Percentiles rank a stretch among this genome's conserved stretches.
These are phyloP conservation scores for Oreochromis mossambicus DNA, from an alignment of 2,797 vertebrate genomes.

Conservation along the genomic window DNA sequence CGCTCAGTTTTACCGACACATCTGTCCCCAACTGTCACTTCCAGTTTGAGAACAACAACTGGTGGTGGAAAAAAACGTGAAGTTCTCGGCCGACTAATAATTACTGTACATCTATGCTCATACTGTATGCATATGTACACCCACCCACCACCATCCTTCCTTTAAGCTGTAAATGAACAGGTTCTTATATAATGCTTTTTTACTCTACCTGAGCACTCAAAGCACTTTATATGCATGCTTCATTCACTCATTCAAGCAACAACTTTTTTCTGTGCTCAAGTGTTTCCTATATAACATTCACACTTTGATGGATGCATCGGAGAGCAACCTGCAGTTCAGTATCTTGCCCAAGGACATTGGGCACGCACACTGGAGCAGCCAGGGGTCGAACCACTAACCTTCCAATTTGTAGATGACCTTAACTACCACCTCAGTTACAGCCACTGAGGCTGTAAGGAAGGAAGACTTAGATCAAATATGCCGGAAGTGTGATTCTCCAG, in stretches of 20 bases:
- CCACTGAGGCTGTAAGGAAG: background rate
- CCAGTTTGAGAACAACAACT: background rate
- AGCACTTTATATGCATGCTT: background rate
- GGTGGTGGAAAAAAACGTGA: background rate
- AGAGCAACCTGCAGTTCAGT: background rate
- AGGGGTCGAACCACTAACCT: background rate
- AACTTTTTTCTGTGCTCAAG: background rate
- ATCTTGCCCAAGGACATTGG: background rate
- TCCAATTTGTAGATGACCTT: background rate
- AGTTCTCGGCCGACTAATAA: background rate
- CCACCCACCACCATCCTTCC: background rate
- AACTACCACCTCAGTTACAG: background rate
- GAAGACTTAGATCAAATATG: background rate
- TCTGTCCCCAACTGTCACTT: background rate
- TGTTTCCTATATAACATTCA: background rate
- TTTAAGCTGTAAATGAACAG: background rate
- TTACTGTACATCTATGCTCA: background rate
- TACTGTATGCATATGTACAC: background rate
- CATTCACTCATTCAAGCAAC: background rate
- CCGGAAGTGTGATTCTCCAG: background rate
- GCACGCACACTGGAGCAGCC: background rate
- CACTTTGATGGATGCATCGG: background rate
- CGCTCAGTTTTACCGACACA: background rate
- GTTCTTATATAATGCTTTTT: background rate
- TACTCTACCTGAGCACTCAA: background rate